Evolutionary conservation across 2,888 invertebrate genomes (phyloP).

Genomic region (Agonum fuliginosum): DNA sequence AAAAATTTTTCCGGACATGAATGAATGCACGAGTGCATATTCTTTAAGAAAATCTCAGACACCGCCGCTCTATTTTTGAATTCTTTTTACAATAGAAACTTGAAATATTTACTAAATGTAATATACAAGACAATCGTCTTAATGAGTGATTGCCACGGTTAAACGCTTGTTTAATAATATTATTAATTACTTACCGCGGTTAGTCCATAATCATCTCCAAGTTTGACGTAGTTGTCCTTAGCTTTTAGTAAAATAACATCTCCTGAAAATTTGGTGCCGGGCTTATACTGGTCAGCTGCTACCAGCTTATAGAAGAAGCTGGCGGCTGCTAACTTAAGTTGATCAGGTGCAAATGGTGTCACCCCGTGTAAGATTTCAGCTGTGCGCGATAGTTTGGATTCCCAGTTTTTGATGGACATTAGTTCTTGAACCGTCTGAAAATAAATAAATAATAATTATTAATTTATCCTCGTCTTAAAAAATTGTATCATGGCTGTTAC

Average conservation of each 20-base stretch:
- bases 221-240: conserved; percentile 87
- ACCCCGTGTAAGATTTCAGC: conserved; percentile 77
- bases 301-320: conserved; percentile 89
- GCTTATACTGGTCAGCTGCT: conserved; percentile 86
- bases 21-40: too few species aligned
- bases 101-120: too few species aligned
- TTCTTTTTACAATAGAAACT: too few species aligned
- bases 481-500: too few species aligned
- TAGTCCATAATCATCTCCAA: conserved; percentile 93
- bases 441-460: conserved; percentile 17
- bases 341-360: conserved; percentile 75
- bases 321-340: conserved; percentile 82
- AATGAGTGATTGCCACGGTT: too few species aligned
- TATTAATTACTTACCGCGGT: conserved; percentile 85
- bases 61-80: too few species aligned
- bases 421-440: conserved; percentile 77
- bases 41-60: too few species aligned
- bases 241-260: conserved; percentile 90
- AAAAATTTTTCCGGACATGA: too few species aligned
- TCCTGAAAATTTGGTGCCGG: conserved; percentile 78
- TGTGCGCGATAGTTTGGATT: conserved; percentile 77
- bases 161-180: too few species aligned
- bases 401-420: conserved; percentile 76
- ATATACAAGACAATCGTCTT: too few species aligned
- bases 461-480: too few species aligned